A percentile compares a stretch with the other conserved stretches of the same genome.
phyloP scores from a whole-genome alignment of 1,140 invertebrate genomes.

The Limonius californicus region DNA sequence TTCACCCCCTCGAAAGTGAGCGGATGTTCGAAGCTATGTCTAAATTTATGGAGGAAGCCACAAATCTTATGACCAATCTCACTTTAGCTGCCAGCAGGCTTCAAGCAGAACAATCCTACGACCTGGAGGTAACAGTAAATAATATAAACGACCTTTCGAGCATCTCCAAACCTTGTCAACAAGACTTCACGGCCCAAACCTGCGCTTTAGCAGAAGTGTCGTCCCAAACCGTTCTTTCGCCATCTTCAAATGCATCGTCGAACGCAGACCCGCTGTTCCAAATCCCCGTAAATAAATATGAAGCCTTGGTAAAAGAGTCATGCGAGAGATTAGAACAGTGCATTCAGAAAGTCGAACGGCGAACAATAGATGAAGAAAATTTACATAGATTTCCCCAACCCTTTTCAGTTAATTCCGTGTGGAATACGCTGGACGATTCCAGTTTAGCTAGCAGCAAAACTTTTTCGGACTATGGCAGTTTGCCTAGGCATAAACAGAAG shows the following conservation, averaged over 20 bases:
- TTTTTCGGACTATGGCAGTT: slow-evolving; percentile 45
- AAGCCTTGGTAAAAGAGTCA: slow-evolving; percentile 37
- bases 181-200: slow-evolving; percentile 20
- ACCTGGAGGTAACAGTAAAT: slow-evolving; percentile 39
- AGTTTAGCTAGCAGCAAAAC: slow-evolving; percentile 42
- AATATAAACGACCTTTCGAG: slow-evolving; percentile 22
- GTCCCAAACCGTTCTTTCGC: slow-evolving; percentile 26
- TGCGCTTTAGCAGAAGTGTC: slow-evolving; percentile 16
- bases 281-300: slow-evolving; percentile 40
- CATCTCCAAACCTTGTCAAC: slow-evolving; percentile 4
- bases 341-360: slow-evolving; percentile 21
- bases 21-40: slow-evolving; percentile 41
- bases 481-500: slow-evolving; percentile 34
- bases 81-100: slow-evolving; percentile 28
- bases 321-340: slow-evolving; percentile 39
- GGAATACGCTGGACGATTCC: slow-evolving; percentile 32
- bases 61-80: slow-evolving; percentile 40
- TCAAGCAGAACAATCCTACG: slow-evolving; percentile 33
- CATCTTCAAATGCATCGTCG: slow-evolving; percentile 5
- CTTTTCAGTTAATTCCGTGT: slow-evolving; percentile 24
- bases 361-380: slow-evolving; percentile 13
- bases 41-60: slow-evolving; percentile 43
- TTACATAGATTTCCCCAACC: slow-evolving; percentile 25
- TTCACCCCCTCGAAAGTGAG: slow-evolving; percentile 25
- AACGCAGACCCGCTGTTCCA: slow-evolving; percentile 15